Evolutionary conservation across 2,113 vertebrate genomes (phyloP).

Genomic region (Saguinus midas): DNA sequence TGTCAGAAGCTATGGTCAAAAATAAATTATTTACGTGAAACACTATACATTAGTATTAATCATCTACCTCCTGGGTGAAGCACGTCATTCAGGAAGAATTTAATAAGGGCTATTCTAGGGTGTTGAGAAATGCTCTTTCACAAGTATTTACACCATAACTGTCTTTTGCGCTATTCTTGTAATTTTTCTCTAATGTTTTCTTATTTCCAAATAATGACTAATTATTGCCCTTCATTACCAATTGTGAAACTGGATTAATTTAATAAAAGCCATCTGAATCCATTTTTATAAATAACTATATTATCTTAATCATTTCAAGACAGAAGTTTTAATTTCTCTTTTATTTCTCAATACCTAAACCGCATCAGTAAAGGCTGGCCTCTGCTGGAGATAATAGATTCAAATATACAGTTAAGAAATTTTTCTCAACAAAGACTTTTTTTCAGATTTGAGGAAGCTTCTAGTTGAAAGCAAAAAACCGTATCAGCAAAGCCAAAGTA

Average conservation of each 20-base stretch:
- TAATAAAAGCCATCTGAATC: background rate
- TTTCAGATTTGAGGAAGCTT: constrained; percentile 34
- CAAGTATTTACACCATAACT: background rate
- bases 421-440: constrained; percentile 23
- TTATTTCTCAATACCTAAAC: constrained; percentile 16
- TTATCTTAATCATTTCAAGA: constrained; percentile 45
- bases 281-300: constrained; percentile 23
- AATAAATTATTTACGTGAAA: background rate
- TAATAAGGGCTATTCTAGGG: background rate
- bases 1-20: background rate
- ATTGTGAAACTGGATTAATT: constrained; percentile 32
- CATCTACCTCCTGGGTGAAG: background rate
- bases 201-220: constrained; percentile 35
- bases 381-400: background rate
- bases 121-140: background rate
- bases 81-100: background rate
- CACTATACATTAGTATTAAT: background rate
- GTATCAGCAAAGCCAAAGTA: constrained; percentile 57
- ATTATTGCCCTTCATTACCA: constrained; percentile 15
- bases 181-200: background rate
- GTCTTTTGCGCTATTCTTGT: background rate
- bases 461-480: constrained; percentile 44
- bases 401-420: background rate
- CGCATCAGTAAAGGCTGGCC: background rate
- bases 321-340: background rate